Conservation (phyloP, 2,888 invertebrate species). For the Eupelmus urozonus region DNA sequence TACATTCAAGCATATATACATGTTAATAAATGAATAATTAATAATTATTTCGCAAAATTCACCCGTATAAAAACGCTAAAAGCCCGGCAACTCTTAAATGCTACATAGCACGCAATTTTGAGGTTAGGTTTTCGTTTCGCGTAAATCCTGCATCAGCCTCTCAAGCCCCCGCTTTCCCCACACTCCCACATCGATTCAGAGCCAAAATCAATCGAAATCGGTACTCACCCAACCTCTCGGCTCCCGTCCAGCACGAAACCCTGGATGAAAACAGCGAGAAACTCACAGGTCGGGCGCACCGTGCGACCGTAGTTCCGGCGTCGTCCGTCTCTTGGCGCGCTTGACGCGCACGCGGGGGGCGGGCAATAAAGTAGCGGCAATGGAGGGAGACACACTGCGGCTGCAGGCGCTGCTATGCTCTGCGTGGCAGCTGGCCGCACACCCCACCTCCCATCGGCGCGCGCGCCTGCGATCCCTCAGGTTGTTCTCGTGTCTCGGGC, state of each 20-base stretch:
- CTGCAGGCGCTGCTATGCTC: too few relatives aligned
- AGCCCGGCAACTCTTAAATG: too few relatives aligned
- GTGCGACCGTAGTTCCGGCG: conserved; percentile 72
- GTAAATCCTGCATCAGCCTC: not conserved
- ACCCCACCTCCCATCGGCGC: conserved; percentile 63
- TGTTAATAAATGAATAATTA: too few relatives aligned
- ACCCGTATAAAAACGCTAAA: too few relatives aligned
- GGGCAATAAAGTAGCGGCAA: conserved; percentile 60
- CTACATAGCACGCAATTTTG: too few relatives aligned
- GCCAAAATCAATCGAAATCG: not conserved
- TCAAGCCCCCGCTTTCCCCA: not conserved
- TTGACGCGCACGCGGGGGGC: conserved; percentile 48
- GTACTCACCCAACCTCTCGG: conserved; percentile 25
- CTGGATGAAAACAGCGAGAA: conserved; percentile 62
- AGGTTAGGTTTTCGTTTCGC: conserved; percentile 47
- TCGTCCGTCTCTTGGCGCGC: conserved; percentile 60
- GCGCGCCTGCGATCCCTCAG: conserved; percentile 49
- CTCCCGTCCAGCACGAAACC: not conserved
- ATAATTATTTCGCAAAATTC: too few relatives aligned
- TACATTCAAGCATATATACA: too few relatives aligned
- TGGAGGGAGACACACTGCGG: conserved; percentile 52
- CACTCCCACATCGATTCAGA: not conserved
- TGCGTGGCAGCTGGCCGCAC: conserved; percentile 58
- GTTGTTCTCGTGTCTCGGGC: conserved; percentile 63
- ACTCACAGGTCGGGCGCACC: conserved; percentile 66